Base-by-base conservation (phyloP, 1,140 invertebrate genomes). In the Mactra quadrangularis region DNA sequence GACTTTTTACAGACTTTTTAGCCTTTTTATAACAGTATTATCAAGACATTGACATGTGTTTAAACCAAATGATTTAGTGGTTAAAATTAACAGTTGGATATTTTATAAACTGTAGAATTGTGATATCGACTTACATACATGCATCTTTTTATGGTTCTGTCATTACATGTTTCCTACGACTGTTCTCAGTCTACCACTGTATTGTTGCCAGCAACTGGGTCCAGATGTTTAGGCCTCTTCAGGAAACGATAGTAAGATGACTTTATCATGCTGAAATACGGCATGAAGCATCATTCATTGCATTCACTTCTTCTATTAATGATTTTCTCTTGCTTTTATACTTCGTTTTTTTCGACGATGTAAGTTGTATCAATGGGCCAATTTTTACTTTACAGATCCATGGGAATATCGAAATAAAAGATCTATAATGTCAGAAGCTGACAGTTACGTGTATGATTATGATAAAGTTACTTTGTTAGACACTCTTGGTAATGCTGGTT, bases 401-500 rank as follows among this genome's bases (percentile, higher is more conserved):
- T 82, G 72, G 55, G 1, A 11, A 19, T 86, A 71, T 47, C 71
- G 77, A 15, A 45, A 47, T 22, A 84, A 82, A 31, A 64, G 85
- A 22, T 76, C 77, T 19, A 53, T 52, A 1, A 74, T 86, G 78
- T 75, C 77, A 45, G 85, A 86, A 57, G 27, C 22, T 22, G 72
- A 86, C 19, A 19, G 47, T 1, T 27, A 72, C 7, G 33, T 27
- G 6, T 38, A 84, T 53, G 83, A 86, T 57, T 38, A 25, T 17
- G 52, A 55, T 31, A 77, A 81, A 25, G 86, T 87, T 11, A 62
- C 82, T n/a, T 52, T 85, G 25, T 50, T 87, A 9, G 83, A 82
- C n/a, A 29, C 86, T 17, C 41, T 87, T 1, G 86, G 86, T 19
- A 87, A 87, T 60, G 83, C 79, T 35, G 41, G 66, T 15, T 35